Conservation (phyloP, 1,140 invertebrate genomes). For the Macrocentrus cingulum region DNA sequence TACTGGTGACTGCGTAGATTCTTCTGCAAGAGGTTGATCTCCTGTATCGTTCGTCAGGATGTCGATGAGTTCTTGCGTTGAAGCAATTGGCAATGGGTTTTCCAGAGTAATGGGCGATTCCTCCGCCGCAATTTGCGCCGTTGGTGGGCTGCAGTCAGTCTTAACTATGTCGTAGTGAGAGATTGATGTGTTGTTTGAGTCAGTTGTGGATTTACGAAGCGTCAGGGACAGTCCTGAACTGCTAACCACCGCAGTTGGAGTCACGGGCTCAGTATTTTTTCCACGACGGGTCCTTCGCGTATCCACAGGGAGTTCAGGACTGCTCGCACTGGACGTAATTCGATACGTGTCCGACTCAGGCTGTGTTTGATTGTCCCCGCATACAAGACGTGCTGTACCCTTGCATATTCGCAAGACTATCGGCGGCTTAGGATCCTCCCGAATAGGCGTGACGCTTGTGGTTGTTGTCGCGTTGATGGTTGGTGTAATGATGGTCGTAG, state of each 20-base stretch:
- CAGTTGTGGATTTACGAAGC: constrained; percentile 51
- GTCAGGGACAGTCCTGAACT: constrained; percentile 51
- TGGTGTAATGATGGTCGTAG: too few relatives aligned
- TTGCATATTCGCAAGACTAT: constrained; percentile 70
- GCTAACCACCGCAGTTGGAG: too few relatives aligned
- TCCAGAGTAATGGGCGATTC: constrained; percentile 48
- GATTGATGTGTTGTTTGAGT: constrained; percentile 61
- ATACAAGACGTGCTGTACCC: constrained; percentile 63
- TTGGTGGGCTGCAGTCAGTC: constrained; percentile 49
- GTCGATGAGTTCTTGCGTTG: constrained; percentile 54
- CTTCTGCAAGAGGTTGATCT: constrained; percentile 28
- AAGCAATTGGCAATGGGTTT: constrained; percentile 50
- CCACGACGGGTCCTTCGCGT: constrained; percentile 49
- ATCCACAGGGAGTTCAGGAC: too few relatives aligned
- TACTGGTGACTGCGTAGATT: neutral
- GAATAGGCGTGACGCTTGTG: constrained; percentile 32
- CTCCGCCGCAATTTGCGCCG: constrained; percentile 39
- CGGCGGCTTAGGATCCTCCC: constrained; percentile 64
- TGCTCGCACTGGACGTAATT: constrained; percentile 46
- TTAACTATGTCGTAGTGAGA: constrained; percentile 63
- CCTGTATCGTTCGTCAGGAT: constrained; percentile 50
- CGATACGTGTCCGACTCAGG: constrained; percentile 43
- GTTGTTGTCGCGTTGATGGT: too few relatives aligned
- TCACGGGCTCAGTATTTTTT: too few relatives aligned
- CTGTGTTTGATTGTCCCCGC: constrained; percentile 45